phyloP scores from a whole-genome alignment of 2,888 invertebrate genomes.

The Siphlonurus alternatus region DNA sequence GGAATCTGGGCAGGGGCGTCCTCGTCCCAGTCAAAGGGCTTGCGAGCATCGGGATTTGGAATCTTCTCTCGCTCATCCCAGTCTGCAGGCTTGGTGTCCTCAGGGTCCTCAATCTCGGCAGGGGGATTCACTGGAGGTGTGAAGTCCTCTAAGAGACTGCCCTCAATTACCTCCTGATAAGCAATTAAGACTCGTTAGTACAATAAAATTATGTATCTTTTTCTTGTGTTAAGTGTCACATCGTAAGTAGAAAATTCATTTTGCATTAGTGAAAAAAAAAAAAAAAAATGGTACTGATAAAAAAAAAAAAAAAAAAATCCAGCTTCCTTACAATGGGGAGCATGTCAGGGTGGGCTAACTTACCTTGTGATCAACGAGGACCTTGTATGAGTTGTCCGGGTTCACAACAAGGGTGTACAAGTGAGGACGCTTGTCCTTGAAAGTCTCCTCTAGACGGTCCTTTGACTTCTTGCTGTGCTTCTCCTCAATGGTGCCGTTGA shows the following conservation, averaged over 20 bases:
- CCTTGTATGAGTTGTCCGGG: conserved; percentile 63
- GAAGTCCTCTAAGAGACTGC: conserved; percentile 76
- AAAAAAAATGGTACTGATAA: no score
- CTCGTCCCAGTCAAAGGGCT: conserved; percentile 97
- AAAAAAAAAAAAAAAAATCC: no score
- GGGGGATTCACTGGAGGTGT: conserved; percentile 90
- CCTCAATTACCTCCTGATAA: conserved; percentile 50
- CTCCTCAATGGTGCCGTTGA: conserved; percentile 76
- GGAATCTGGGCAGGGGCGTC: conserved; percentile 77
- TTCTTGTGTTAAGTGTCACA: neutral
- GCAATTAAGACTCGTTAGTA: neutral
- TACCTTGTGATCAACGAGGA: conserved; percentile 63
- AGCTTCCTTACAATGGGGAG: no score
- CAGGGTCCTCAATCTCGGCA: conserved; percentile 81
- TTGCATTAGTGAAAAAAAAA: neutral
- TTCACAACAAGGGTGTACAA: conserved; percentile 61
- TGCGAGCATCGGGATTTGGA: conserved; percentile 69
- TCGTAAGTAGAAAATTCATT: no score
- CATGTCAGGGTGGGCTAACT: no score
- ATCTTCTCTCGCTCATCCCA: conserved; percentile 97
- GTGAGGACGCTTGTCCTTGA: conserved; percentile 87
- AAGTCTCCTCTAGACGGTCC: conserved; percentile 64
- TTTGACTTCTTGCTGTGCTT: conserved; percentile 91
- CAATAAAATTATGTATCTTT: neutral
- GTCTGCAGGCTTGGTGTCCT: conserved; percentile 62